Conservation (phyloP, 1,140 invertebrate species). For the Drosophila paulistorum region DNA sequence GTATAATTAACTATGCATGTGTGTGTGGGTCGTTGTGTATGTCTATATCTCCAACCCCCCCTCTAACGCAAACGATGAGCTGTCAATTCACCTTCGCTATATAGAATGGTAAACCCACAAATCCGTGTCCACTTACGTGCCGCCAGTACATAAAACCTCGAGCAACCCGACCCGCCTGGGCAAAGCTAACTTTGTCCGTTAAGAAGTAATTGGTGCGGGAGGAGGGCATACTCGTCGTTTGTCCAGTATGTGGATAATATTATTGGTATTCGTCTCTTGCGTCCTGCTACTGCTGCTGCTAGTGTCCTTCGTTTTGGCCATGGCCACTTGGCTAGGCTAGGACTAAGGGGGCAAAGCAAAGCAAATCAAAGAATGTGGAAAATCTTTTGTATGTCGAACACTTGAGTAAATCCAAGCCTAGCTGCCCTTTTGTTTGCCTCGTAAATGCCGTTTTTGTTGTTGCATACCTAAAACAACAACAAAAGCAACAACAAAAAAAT, state of each 20-base stretch:
- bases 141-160: conserved; percentile 75
- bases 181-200: conserved; percentile 57
- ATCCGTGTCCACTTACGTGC: conserved; percentile 71
- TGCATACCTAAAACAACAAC: conserved; percentile 66
- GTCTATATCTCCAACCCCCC: conserved; percentile 32
- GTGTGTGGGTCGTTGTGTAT: conserved; percentile 13
- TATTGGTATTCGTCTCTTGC: conserved; percentile 33
- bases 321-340: conserved; percentile 39
- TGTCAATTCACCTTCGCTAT: conserved; percentile 9
- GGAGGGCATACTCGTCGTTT: conserved; percentile 51
- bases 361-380: conserved; percentile 27
- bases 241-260: conserved; percentile 17
- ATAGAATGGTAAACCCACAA: conserved; percentile 33
- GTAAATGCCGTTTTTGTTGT: conserved; percentile 30
- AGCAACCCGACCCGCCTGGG: conserved; percentile 64
- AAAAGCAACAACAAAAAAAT: conserved; percentile 58
- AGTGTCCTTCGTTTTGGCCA: conserved; percentile 44
- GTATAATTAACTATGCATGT: conserved; percentile 55
- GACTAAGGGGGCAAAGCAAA: conserved; percentile 1
- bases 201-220: conserved; percentile 28
- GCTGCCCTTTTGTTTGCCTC: conserved; percentile 47
- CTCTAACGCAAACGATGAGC: conserved; percentile 46
- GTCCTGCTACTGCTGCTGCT: conserved; percentile 27
- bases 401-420: conserved; percentile 55
- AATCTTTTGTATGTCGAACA: conserved; percentile 55